These are phyloP conservation scores for Promerops cafer DNA, from an alignment of 2,113 vertebrate genomes.

Conservation along the genomic window DNA sequence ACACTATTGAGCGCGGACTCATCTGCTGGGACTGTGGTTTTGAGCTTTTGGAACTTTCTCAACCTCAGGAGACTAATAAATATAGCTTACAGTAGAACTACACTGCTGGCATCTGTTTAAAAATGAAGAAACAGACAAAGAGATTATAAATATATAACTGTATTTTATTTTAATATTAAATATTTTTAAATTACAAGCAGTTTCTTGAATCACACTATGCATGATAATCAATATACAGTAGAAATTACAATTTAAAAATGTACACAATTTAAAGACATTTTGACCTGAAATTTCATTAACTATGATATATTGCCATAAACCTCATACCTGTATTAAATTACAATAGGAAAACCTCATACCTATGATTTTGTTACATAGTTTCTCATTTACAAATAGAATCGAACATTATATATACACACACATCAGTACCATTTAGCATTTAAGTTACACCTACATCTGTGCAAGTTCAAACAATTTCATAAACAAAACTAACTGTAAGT, in stretches of 20 bases:
- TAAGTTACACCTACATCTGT: constrained; percentile 81
- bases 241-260: constrained; percentile 97
- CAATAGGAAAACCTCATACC: constrained; percentile 78
- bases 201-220: constrained; percentile 97
- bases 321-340: constrained; percentile 80
- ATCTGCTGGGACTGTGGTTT: background rate
- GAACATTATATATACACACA: constrained; percentile 78
- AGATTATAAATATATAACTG: constrained; percentile 85
- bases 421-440: constrained; percentile 79
- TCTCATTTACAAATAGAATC: constrained; percentile 80
- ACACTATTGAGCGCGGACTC: background rate
- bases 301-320: constrained; percentile 82
- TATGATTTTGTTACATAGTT: constrained; percentile 72
- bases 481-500: constrained; percentile 80
- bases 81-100: background rate
- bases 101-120: constrained; percentile 29
- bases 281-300: constrained; percentile 80
- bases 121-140: constrained; percentile 50
- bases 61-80: background rate
- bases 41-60: background rate
- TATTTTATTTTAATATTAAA: constrained; percentile 99
- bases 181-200: constrained; percentile 99
- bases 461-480: constrained; percentile 84
- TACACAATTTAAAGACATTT: constrained; percentile 90
- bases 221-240: constrained; percentile 97